Conservation (phyloP, 92 coral and sea anemone genomes). For the Pocillopora meandrina region DNA sequence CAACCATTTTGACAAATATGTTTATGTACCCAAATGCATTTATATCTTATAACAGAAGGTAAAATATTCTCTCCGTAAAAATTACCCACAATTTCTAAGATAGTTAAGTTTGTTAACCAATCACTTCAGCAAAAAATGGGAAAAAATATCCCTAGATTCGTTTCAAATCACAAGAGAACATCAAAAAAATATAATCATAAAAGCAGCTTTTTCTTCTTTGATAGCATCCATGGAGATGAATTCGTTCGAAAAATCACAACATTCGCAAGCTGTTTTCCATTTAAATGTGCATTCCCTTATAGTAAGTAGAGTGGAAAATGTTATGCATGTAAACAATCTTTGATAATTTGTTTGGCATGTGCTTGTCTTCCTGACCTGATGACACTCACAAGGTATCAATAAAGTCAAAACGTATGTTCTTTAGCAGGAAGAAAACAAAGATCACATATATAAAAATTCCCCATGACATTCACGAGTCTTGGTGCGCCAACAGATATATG, state of each 20-base stretch:
- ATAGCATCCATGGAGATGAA: neutral
- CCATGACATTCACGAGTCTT: neutral
- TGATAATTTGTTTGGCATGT: conserved; percentile 31
- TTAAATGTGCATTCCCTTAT: conserved; percentile 9
- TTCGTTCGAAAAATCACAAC: neutral
- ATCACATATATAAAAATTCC: neutral
- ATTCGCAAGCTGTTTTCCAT: conserved; percentile 23
- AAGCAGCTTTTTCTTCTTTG: neutral
- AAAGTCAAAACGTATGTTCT: conserved; percentile 13
- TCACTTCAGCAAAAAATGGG: neutral
- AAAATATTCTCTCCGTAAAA: conserved; percentile 9
- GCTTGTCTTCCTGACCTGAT: conserved; percentile 15
- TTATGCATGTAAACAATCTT: conserved; percentile 59
- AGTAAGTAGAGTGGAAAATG: conserved; percentile 34
- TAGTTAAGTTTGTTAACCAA: neutral
- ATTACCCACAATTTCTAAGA: neutral
- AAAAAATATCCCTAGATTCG: neutral
- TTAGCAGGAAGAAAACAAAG: neutral
- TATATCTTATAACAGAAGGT: neutral
- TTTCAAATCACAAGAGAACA: neutral
- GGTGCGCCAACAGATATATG: neutral
- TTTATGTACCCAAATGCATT: neutral
- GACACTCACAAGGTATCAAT: neutral
- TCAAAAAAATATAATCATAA: neutral
- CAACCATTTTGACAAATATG: neutral